phyloP scores from a whole-genome alignment of 2,113 vertebrate species.

The Urocitellus parryii region DNA sequence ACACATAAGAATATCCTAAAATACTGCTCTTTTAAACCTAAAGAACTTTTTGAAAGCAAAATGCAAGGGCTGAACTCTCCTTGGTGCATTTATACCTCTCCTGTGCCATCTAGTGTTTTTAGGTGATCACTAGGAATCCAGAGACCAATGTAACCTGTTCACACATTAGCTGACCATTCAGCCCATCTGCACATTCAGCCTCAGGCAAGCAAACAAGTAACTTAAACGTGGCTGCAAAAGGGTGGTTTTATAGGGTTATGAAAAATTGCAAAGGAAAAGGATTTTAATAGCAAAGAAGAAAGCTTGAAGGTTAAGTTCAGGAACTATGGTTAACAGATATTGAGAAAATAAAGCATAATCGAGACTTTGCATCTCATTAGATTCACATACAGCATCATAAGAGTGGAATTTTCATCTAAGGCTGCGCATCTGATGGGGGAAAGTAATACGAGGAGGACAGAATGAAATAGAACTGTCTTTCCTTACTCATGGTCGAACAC shows the following conservation, averaged over 20 bases:
- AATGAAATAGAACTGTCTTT: conserved; percentile 55
- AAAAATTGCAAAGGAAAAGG: conserved; percentile 57
- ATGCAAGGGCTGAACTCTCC: not conserved
- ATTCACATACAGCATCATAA: not conserved
- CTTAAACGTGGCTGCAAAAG: conserved; percentile 27
- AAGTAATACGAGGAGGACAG: not conserved
- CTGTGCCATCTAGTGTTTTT: conserved; percentile 88
- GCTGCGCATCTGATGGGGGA: conserved; percentile 21
- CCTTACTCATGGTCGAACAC: not conserved
- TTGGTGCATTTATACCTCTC: conserved; percentile 79
- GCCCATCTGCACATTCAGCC: not conserved
- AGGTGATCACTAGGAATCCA: conserved; percentile 60
- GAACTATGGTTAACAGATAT: not conserved
- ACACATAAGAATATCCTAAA: not conserved
- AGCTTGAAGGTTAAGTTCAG: conserved; percentile 16
- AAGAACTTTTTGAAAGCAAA: not conserved
- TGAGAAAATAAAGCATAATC: conserved; percentile 56
- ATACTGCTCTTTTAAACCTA: not conserved
- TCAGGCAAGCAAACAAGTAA: conserved; percentile 35
- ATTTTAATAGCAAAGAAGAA: conserved; percentile 62
- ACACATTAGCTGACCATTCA: not conserved
- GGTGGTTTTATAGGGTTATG: conserved; percentile 6
- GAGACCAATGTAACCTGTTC: not conserved
- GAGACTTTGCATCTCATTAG: conserved; percentile 31
- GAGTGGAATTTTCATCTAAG: conserved; percentile 70